Conservation (phyloP, 2,888 invertebrate genomes). For the Polydrusus tereticollis region DNA sequence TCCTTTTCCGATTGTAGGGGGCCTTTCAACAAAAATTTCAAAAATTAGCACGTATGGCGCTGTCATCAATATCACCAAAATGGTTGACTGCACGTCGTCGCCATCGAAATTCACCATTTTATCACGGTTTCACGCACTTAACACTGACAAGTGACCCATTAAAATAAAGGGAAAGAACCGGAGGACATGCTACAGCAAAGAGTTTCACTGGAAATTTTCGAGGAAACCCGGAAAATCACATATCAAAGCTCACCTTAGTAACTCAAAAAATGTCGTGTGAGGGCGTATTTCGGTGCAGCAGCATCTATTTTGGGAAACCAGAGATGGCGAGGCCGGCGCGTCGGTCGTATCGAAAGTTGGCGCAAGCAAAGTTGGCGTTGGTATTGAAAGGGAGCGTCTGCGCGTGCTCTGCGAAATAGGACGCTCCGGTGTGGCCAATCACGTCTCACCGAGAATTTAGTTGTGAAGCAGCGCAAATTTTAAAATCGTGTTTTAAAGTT, state of each 20-base stretch:
- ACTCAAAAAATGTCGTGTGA: conserved; percentile 71
- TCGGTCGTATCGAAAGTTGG: conserved; percentile 33
- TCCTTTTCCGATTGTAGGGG: conserved; percentile 69
- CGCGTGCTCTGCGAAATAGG: conserved; percentile 2
- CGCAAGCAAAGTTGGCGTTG: too few relatives aligned
- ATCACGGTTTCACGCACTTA: conserved; percentile 25
- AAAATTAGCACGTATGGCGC: conserved; percentile 79
- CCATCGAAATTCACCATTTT: conserved; percentile 50
- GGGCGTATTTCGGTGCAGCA: conserved; percentile 71
- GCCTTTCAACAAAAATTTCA: conserved; percentile 76
- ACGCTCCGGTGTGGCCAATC: neutral
- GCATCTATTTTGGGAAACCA: conserved; percentile 65
- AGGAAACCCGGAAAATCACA: neutral
- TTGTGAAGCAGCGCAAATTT: neutral
- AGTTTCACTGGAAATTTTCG: conserved; percentile 3
- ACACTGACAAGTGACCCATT: neutral
- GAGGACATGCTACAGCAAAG: neutral
- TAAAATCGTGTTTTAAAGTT: neutral
- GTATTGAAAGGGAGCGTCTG: neutral
- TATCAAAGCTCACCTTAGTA: conserved; percentile 61
- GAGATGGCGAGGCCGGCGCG: conserved; percentile 69
- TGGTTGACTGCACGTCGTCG: conserved; percentile 57
- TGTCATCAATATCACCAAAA: conserved; percentile 69
- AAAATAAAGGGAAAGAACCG: neutral
- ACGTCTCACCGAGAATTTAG: neutral